Conservation (phyloP, 2,888 invertebrate species). For the Drosophila bunnanda region DNA sequence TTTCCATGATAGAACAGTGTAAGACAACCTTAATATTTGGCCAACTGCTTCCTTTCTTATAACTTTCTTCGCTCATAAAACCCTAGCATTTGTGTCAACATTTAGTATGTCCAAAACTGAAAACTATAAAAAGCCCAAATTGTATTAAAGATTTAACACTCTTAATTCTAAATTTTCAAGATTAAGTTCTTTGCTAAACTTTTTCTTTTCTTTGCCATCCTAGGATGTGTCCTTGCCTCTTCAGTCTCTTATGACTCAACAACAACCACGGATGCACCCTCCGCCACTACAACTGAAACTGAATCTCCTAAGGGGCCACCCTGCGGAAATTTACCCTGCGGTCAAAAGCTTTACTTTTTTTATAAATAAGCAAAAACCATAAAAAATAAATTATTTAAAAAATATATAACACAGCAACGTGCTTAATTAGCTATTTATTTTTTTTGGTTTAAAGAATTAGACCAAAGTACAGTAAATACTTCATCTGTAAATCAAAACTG, state of each 20-base stretch:
- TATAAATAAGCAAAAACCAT: background rate
- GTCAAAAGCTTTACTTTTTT: background rate
- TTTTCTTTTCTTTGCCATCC: background rate
- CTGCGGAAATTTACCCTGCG: background rate
- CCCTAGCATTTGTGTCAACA: constrained; percentile 15
- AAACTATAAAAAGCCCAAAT: constrained; percentile 1
- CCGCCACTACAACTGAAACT: background rate
- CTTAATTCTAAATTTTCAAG: background rate
- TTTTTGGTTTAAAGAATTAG: background rate
- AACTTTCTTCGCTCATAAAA: background rate
- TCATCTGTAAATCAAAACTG: background rate
- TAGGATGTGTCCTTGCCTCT: background rate
- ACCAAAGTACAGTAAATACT: background rate
- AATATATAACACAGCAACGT: no score
- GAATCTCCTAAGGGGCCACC: background rate
- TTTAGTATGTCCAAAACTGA: background rate
- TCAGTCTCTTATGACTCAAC: background rate
- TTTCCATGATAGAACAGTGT: constrained; percentile 1
- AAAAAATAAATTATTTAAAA: background rate
- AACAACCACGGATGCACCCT: background rate
- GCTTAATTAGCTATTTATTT: no score
- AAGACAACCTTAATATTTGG: background rate
- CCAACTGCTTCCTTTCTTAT: constrained; percentile 9
- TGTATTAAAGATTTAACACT: background rate
- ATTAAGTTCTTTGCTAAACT: constrained; percentile 14